Conservation (phyloP, 2,888 invertebrate species). For the Drosophila rubida region DNA sequence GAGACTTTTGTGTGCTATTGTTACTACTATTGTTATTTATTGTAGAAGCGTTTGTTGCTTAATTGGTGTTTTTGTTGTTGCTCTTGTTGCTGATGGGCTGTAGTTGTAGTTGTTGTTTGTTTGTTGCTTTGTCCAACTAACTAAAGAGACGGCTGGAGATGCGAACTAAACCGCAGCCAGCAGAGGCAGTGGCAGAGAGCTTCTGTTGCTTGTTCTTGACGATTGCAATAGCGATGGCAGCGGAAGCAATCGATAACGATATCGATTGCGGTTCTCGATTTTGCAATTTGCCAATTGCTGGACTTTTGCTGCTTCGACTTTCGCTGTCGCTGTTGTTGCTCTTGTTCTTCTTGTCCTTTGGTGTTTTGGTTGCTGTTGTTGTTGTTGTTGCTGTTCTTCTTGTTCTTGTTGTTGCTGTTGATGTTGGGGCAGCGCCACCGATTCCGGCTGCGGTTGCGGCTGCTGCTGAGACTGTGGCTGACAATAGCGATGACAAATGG, state of each 20-base stretch:
- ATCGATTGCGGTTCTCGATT: conserved; percentile 4
- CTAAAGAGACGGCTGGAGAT: conserved; percentile 35
- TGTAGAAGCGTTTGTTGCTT: conserved; percentile 48
- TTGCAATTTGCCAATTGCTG: conserved; percentile 10
- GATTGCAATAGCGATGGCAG: conserved; percentile 17
- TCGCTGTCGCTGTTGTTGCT: conserved; percentile 10
- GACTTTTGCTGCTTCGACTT: conserved; percentile 8
- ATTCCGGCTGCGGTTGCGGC: conserved; percentile 37
- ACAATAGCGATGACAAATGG: conserved; percentile 80
- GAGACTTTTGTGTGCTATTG: conserved; percentile 42
- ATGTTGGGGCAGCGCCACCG: conserved; percentile 33
- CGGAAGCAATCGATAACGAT: conserved; percentile 10
- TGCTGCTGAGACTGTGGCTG: conserved; percentile 50
- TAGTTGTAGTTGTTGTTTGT: conserved; percentile 14
- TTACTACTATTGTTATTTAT: conserved; percentile 36
- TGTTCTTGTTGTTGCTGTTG: conserved; percentile 23
- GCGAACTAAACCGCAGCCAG: conserved; percentile 57
- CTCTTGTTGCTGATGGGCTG: conserved; percentile 12
- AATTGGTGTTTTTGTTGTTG: conserved; percentile 36
- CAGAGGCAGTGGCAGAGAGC: conserved; percentile 49
- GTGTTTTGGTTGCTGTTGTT: conserved; percentile 21
- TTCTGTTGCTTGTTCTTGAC: conserved; percentile 29
- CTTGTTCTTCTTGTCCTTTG: conserved; percentile 1
- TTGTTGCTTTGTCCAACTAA: conserved; percentile 39
- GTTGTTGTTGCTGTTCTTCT: conserved; percentile 15